A percentile compares a stretch with the other conserved stretches of the same genome.
These are phyloP conservation scores for Drosophila seclusa DNA, from an alignment of 2,888 invertebrate species.

Conservation along the genomic window DNA sequence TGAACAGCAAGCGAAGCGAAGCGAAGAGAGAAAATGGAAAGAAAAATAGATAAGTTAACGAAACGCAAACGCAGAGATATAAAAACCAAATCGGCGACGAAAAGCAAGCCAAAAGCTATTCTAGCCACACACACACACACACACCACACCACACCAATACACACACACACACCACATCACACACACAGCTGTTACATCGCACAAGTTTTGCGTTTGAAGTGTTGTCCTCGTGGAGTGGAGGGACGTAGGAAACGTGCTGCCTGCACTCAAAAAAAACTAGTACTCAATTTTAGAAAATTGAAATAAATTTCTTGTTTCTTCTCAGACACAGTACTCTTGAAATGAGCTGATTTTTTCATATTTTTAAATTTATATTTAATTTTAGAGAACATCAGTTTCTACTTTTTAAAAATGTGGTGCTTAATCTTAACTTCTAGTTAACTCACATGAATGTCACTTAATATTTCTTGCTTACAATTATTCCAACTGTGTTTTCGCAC, in stretches of 20 bases:
- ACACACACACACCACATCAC: background rate
- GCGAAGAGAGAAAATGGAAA: background rate
- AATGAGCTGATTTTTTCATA: background rate
- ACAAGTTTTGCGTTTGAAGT: slow-evolving; percentile 33
- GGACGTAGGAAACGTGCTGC: background rate
- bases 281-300: background rate
- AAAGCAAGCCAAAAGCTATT: slow-evolving; percentile 24
- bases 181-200: slow-evolving; percentile 18
- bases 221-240: background rate
- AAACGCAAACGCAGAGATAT: slow-evolving; percentile 27
- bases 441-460: too few species aligned
- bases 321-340: background rate
- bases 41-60: slow-evolving; percentile 19
- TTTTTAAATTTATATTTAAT: background rate
- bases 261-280: background rate
- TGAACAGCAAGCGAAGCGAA: background rate
- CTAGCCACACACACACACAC: slow-evolving; percentile 21
- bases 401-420: background rate
- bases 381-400: background rate
- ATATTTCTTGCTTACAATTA: background rate
- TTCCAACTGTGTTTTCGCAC: too few species aligned
- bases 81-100: slow-evolving; percentile 38
- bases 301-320: background rate
- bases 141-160: background rate
- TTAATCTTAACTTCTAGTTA: too few species aligned